Conservation (phyloP, 2,113 vertebrate species). For the Syngnathoides biaculeatus region DNA sequence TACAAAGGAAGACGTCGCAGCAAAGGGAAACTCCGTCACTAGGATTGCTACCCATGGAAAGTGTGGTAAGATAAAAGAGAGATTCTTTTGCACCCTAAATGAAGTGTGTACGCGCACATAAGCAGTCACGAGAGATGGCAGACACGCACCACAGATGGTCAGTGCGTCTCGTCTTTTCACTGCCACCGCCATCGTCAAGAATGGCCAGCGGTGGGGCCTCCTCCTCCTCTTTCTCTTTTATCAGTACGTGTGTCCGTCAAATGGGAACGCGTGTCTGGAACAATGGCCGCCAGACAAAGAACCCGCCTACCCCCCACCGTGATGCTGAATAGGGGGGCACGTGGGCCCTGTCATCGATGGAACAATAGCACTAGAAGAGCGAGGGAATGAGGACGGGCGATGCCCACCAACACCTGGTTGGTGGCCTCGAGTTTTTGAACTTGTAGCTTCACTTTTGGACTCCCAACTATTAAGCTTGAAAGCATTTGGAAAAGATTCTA, state of each 20-base stretch:
- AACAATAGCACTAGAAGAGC: conserved; percentile 58
- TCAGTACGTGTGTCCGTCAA: conserved; percentile 74
- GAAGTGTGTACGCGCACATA: conserved; percentile 25
- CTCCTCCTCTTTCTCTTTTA: conserved; percentile 61
- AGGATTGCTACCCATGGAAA: conserved; percentile 34
- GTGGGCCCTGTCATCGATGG: conserved; percentile 67
- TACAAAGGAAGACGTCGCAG: conserved; percentile 22
- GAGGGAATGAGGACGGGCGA: conserved; percentile 39
- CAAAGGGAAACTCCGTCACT: conserved; percentile 19
- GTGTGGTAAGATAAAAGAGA: conserved; percentile 47
- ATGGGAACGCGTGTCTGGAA: conserved; percentile 72
- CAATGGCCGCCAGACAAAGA: conserved; percentile 73
- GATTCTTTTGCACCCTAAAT: conserved; percentile 39
- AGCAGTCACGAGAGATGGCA: conserved; percentile 58
- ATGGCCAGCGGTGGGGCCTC: conserved; percentile 63
- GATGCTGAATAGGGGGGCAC: conserved; percentile 70
- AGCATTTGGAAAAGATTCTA: background rate
- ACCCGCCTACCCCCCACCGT: conserved; percentile 59
- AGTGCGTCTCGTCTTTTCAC: conserved; percentile 71
- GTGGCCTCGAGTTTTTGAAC: conserved; percentile 26
- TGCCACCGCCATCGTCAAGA: conserved; percentile 51
- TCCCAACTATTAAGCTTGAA: background rate
- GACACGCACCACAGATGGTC: conserved; percentile 77
- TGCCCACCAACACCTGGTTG: conserved; percentile 49
- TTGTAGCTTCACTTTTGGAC: conserved; percentile 11